A percentile compares a stretch with the other conserved stretches of the same genome.
These are phyloP conservation scores for Platerodrilus igneus DNA, from an alignment of 2,888 invertebrate genomes.

Conservation along the genomic window DNA sequence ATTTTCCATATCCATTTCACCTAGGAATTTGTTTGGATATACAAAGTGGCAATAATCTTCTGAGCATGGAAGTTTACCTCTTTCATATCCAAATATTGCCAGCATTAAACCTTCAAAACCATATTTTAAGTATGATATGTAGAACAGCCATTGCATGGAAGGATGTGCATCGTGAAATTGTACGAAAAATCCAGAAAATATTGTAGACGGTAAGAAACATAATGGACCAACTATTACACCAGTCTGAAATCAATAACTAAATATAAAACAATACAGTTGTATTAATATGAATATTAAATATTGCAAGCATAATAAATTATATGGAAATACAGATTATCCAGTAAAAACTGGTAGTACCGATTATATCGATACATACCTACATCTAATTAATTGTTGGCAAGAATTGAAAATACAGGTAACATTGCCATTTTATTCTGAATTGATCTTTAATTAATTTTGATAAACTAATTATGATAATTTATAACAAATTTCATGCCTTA, in stretches of 20 bases:
- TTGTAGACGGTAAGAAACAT: slow-evolving; percentile 77
- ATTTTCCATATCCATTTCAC: slow-evolving; percentile 64
- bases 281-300: neutral
- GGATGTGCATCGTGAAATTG: slow-evolving; percentile 74
- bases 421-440: no score
- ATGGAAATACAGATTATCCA: neutral
- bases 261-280: neutral
- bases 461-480: no score
- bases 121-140: slow-evolving; percentile 84
- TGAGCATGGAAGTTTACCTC: slow-evolving; percentile 69
- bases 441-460: no score
- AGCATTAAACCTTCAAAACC: slow-evolving; percentile 79
- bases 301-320: neutral
- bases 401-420: no score
- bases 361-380: no score
- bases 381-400: no score
- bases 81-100: slow-evolving; percentile 76
- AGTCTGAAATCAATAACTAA: slow-evolving; percentile 59
- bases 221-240: slow-evolving; percentile 89
- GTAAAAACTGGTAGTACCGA: no score
- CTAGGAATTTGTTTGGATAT: slow-evolving; percentile 67
- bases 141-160: slow-evolving; percentile 79
- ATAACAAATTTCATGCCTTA: no score
- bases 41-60: slow-evolving; percentile 71
- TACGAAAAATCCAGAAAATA: slow-evolving; percentile 92